phyloP scores from a whole-genome alignment of 2,888 invertebrate genomes.

The Plutella xylostella region DNA sequence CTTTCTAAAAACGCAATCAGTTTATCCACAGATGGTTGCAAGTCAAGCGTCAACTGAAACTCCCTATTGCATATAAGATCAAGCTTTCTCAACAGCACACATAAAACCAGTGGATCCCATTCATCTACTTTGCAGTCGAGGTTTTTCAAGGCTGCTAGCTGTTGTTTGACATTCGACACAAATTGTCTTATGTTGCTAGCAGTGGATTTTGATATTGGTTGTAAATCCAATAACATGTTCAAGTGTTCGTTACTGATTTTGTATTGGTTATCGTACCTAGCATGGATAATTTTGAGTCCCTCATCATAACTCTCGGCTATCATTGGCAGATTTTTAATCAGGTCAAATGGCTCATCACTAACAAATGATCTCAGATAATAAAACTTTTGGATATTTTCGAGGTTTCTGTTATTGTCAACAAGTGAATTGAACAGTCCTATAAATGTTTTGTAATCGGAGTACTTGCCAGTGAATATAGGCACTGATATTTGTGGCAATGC shows the following conservation, averaged over 20 bases:
- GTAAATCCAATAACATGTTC: background rate
- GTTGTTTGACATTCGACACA: conserved; percentile 12
- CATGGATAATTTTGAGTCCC: conserved; percentile 9
- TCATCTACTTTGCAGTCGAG: background rate
- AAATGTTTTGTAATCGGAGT: no score
- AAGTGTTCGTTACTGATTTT: conserved; percentile 13
- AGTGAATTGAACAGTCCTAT: no score
- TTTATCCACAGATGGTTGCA: background rate
- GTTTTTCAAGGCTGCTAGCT: conserved; percentile 13
- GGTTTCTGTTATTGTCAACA: no score
- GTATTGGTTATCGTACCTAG: conserved; percentile 12
- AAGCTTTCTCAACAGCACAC: conserved; percentile 7
- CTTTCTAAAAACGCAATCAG: conserved; percentile 12
- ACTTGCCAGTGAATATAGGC: no score
- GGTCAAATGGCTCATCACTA: conserved; percentile 12
- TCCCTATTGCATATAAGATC: background rate
- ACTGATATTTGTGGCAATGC: no score
- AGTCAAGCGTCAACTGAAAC: background rate
- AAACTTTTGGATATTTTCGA: no score
- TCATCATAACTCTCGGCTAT: conserved; percentile 10
- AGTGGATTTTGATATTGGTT: background rate
- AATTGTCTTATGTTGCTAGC: conserved; percentile 10
- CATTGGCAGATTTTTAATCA: conserved; percentile 16
- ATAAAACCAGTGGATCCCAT: conserved; percentile 16
- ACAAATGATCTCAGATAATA: no score